Percentiles rank a stretch among this genome's conserved stretches.
These are phyloP conservation scores for Beaufortia kweichowensis DNA, from an alignment of 2,113 vertebrate species.

Conservation along the genomic window DNA sequence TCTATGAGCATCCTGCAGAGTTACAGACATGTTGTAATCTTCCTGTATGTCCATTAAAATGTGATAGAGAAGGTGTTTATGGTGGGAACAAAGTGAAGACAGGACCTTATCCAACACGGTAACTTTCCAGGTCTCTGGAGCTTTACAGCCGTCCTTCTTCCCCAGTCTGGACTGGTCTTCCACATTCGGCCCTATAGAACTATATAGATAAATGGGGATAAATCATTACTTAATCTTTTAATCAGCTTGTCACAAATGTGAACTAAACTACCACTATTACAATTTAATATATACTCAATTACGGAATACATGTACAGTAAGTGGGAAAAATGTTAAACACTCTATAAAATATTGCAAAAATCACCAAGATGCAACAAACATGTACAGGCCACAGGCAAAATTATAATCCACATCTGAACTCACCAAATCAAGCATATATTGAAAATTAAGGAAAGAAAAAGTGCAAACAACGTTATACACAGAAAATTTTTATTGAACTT, in stretches of 20 bases:
- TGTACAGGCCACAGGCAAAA: not conserved
- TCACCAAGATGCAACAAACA: too few species aligned
- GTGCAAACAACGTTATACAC: not conserved
- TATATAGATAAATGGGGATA: slow-evolving; percentile 74
- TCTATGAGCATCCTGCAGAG: slow-evolving; percentile 70
- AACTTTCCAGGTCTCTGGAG: slow-evolving; percentile 74
- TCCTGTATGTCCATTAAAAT: slow-evolving; percentile 82
- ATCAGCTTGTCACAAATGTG: not conserved
- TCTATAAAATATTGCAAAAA: too few species aligned
- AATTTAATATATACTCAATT: not conserved
- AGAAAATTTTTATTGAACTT: slow-evolving; percentile 71
- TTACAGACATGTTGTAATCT: slow-evolving; percentile 68
- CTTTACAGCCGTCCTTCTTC: slow-evolving; percentile 69
- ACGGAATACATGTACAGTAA: not conserved
- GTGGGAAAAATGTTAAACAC: not conserved
- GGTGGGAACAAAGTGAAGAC: slow-evolving; percentile 81
- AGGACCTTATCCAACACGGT: slow-evolving; percentile 83
- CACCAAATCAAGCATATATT: not conserved
- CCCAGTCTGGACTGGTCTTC: slow-evolving; percentile 67
- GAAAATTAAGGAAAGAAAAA: not conserved
- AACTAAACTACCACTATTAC: not conserved
- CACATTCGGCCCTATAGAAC: slow-evolving; percentile 77
- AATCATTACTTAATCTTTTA: slow-evolving; percentile 34
- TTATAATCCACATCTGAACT: not conserved
- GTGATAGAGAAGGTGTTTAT: slow-evolving; percentile 80